Evolutionary conservation across 2,888 invertebrate genomes (phyloP).

Genomic region (Dryobota labecula): DNA sequence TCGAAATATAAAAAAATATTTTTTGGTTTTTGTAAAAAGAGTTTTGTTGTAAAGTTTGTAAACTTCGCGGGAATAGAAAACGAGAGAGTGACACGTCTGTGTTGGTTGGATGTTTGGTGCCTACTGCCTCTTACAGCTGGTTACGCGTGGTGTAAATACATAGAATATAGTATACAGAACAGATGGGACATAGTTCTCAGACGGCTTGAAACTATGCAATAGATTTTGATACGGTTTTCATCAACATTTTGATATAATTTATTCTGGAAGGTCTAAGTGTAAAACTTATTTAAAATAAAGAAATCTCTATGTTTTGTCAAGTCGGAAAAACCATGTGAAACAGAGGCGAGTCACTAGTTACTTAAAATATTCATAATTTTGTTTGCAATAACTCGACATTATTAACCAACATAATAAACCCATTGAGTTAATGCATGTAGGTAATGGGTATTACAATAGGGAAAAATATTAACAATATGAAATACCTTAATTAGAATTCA

Average conservation of each 20-base stretch:
- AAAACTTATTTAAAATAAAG: background rate
- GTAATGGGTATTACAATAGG: background rate
- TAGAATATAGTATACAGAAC: constrained; percentile 60
- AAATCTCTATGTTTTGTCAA: background rate
- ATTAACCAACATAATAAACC: background rate
- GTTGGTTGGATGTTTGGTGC: constrained; percentile 70
- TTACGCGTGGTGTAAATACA: constrained; percentile 62
- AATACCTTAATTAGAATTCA: constrained; percentile 11
- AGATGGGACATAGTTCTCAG: constrained; percentile 42
- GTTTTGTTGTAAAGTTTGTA: constrained; percentile 64
- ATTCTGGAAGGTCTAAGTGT: background rate
- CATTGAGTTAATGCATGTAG: background rate
- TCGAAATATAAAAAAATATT: constrained; percentile 9
- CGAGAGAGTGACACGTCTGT: constrained; percentile 43
- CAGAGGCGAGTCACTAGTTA: background rate
- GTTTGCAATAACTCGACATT: background rate
- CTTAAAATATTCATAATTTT: background rate
- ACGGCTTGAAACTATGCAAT: background rate
- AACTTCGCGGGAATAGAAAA: constrained; percentile 52
- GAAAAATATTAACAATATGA: constrained; percentile 9
- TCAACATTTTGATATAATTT: background rate
- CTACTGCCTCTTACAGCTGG: constrained; percentile 69
- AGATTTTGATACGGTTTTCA: background rate
- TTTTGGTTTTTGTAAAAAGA: constrained; percentile 37
- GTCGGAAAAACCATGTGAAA: too few species aligned